phyloP scores from a whole-genome alignment of 2,113 vertebrate species.

The Astatoreochromis straeleni region DNA sequence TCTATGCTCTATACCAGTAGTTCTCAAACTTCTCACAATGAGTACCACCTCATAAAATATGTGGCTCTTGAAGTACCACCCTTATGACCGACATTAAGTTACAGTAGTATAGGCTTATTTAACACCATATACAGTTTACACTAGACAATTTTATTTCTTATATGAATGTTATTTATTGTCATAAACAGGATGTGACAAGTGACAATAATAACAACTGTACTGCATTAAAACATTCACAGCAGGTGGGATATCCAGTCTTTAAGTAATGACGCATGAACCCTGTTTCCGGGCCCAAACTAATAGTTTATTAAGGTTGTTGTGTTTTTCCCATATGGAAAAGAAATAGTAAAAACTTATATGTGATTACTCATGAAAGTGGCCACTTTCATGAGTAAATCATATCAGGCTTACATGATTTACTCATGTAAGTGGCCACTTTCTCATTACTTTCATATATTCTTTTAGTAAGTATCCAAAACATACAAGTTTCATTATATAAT shows the following conservation, averaged over 20 bases:
- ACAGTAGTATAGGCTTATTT: not conserved
- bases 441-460: too few species aligned
- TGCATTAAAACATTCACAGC: not conserved
- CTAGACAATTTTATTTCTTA: not conserved
- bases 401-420: too few species aligned
- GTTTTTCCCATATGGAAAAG: too few species aligned
- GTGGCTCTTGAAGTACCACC: not conserved
- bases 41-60: not conserved
- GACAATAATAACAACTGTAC: not conserved
- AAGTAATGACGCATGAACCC: not conserved
- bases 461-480: too few species aligned
- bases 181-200: not conserved
- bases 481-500: too few species aligned
- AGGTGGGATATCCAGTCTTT: not conserved
- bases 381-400: too few species aligned
- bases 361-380: too few species aligned
- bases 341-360: too few species aligned
- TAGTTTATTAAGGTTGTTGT: not conserved
- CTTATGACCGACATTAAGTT: not conserved
- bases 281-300: not conserved
- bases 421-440: too few species aligned
- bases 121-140: not conserved
- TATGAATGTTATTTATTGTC: not conserved
- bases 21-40: not conserved
- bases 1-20: not conserved